These are phyloP conservation scores for Pectinophora gossypiella DNA, from an alignment of 1,140 invertebrate genomes.

Conservation along the genomic window DNA sequence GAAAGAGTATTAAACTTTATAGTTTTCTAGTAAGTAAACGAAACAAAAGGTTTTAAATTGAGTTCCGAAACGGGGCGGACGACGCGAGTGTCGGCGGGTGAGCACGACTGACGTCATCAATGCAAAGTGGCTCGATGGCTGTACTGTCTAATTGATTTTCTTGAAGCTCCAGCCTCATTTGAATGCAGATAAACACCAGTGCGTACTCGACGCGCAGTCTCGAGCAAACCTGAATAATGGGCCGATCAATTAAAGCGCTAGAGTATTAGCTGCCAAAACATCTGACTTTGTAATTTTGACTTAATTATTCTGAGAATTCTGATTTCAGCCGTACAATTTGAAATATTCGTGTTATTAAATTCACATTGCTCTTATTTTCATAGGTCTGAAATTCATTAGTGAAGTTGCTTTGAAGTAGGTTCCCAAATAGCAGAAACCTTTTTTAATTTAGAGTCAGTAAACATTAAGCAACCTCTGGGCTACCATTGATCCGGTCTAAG, in stretches of 20 bases:
- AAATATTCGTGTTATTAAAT: too few species aligned
- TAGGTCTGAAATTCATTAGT: not conserved
- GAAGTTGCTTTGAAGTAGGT: not conserved
- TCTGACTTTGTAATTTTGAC: not conserved
- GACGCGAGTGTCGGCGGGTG: not conserved
- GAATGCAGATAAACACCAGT: not conserved
- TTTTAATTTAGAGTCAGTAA: not conserved
- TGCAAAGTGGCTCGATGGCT: not conserved
- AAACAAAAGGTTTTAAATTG: not conserved
- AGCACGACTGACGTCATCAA: not conserved
- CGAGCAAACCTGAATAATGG: not conserved
- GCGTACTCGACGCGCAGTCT: not conserved
- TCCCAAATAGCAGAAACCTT: not conserved
- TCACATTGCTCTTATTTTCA: too few species aligned
- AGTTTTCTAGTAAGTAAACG: not conserved
- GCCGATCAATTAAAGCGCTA: not conserved
- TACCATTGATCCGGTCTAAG: not conserved
- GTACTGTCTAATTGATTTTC: not conserved
- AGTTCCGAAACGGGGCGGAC: not conserved
- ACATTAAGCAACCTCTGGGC: not conserved
- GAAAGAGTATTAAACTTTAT: not conserved
- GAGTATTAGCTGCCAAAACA: not conserved
- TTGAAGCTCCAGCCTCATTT: not conserved
- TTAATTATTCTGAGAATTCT: too few species aligned
- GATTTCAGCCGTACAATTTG: too few species aligned